Evolutionary conservation across 2,113 vertebrate genomes (phyloP).

Genomic region (Corythornis cristatus): DNA sequence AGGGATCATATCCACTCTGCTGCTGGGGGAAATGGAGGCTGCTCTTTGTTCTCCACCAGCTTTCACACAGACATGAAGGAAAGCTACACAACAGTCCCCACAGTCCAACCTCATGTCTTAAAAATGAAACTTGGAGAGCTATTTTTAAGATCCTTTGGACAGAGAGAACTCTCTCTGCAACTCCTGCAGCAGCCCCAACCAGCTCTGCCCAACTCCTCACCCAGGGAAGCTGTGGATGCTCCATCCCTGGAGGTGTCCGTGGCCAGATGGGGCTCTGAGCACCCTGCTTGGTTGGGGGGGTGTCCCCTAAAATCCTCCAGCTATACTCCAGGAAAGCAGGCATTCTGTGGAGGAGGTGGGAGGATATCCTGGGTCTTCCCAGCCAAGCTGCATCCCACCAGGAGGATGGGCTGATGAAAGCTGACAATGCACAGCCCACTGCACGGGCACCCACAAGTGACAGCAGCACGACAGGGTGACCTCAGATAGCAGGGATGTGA

Average conservation of each 20-base stretch:
- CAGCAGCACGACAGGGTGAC: not conserved
- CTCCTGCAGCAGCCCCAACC: fast-evolving
- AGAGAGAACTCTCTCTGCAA: not conserved
- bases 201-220: not conserved
- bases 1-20: not conserved
- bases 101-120: not conserved
- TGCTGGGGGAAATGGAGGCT: not conserved
- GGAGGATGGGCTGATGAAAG: not conserved
- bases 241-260: not conserved
- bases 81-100: not conserved
- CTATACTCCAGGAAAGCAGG: not conserved
- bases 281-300: not conserved
- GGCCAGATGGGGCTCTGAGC: not conserved
- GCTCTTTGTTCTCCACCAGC: not conserved
- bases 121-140: conserved; percentile 27
- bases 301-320: not conserved
- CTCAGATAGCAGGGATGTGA: fast-evolving
- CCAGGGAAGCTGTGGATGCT: not conserved
- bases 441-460: not conserved
- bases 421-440: not conserved
- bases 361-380: not conserved
- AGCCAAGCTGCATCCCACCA: not conserved
- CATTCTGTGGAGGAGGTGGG: not conserved
- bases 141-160: not conserved
- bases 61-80: not conserved